Base-by-base conservation (phyloP, 2,797 vertebrate species). In the Champsocephalus esox region DNA sequence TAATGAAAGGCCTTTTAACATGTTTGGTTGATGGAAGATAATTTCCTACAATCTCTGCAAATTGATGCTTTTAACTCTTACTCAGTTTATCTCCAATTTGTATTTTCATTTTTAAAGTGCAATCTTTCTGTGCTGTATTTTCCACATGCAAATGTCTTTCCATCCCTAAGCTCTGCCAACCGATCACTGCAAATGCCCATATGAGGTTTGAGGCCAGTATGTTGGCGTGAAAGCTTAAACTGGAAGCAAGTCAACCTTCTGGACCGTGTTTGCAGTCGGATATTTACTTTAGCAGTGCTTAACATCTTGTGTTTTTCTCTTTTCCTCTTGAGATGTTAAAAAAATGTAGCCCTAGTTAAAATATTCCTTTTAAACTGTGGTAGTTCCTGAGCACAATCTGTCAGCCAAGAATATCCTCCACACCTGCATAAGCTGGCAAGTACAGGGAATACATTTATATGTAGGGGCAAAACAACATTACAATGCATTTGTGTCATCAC, bases 221-320 rank as follows among this genome's bases (percentile, higher is more conserved):
- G 24, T 70, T 73, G 59, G 73, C 58, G 50, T 60, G 28, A 66
- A 52, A 77, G 73, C 34, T 65, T 65, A 24, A 59, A 58, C 73
- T 76, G 64, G 76, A 80, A 71, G 62, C 70, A 60, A 80, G 69
- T 80, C 79, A 75, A 58, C n/a, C 54, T 74, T 38, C 55, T 74
- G 73, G 66, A 68, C 28, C 19, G 34, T 64, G 68, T 46, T 50
- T 73, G 46, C 66, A 54, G 44, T 69, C 9, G 1, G 70, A 57
- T 77, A 60, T 75, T 77, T 62, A 66, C 59, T 76, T 48, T 41
- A 73, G 71, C 50, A 49, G 46, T 58, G 34, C 70, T 81, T 65
- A 72, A 59, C 38, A 68, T 50, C 16, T 28, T 59, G 52, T 59
- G 13, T 69, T 73, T 38, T 73, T n/a, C 46, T 38, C 41, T 58